Conservation (phyloP, 1,140 invertebrate genomes). For the Drosophila pachea region DNA sequence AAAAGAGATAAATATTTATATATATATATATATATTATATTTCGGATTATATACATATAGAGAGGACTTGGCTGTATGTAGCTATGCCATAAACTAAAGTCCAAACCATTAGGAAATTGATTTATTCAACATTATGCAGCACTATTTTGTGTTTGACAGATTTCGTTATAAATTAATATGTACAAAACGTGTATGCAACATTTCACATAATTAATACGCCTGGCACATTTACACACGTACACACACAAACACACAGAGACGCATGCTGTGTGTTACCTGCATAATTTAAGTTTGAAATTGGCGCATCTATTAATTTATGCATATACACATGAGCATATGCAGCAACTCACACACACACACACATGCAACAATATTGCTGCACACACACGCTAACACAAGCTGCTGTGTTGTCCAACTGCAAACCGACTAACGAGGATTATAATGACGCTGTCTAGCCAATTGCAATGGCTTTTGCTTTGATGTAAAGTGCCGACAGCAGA, state of each 20-base stretch:
- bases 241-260: not conserved
- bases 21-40: not conserved
- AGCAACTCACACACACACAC: conserved; percentile 14
- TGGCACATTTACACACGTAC: conserved; percentile 2
- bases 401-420: conserved; percentile 37
- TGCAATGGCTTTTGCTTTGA: conserved; percentile 74
- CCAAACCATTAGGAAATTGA: not conserved
- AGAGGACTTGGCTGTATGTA: too few species aligned
- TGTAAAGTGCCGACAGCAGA: conserved; percentile 74
- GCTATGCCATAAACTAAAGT: not conserved
- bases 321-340: conserved; percentile 23
- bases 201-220: conserved; percentile 7
- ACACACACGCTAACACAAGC: conserved; percentile 29
- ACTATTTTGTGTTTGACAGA: not conserved
- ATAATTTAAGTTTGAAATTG: conserved; percentile 20
- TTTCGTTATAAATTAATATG: conserved; percentile 3
- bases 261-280: conserved; percentile 1
- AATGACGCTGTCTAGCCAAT: conserved; percentile 76
- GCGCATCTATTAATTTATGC: conserved; percentile 41
- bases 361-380: not conserved
- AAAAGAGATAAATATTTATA: not conserved
- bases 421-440: conserved; percentile 63
- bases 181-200: not conserved
- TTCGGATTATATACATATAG: not conserved
- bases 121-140: not conserved